A percentile compares a stretch with the other conserved stretches of the same genome.
Evolutionary conservation across 2,113 vertebrate genomes (phyloP).

Genomic region (Eubucco bourcierii): DNA sequence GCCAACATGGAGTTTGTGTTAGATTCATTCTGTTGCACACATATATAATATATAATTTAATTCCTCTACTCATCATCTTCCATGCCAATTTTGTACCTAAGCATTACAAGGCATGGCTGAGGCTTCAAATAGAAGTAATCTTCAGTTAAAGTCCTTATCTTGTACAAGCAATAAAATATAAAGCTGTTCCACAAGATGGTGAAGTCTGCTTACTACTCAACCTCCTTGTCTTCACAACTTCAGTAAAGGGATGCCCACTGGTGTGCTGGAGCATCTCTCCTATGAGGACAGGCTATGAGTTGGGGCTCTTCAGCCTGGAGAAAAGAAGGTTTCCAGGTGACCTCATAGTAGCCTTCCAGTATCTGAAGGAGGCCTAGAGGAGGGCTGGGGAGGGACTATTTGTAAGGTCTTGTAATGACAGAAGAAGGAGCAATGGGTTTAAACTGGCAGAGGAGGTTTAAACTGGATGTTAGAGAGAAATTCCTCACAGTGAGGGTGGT

Average conservation of each 20-base stretch:
- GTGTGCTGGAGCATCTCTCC: no score
- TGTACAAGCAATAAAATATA: conserved; percentile 19
- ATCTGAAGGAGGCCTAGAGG: no score
- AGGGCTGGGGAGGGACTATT: no score
- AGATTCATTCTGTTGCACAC: not conserved
- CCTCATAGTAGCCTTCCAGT: no score
- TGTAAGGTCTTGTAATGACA: no score
- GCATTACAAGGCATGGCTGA: not conserved
- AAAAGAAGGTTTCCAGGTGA: no score
- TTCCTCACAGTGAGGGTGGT: no score
- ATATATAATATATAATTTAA: conserved; percentile 44
- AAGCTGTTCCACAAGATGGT: not conserved
- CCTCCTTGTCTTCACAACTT: not conserved
- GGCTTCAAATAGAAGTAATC: conserved; percentile 60
- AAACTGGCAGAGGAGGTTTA: no score
- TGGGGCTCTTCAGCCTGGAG: no score
- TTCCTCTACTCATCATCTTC: conserved; percentile 25
- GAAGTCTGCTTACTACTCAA: not conserved
- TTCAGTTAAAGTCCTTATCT: conserved; percentile 52
- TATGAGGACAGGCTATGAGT: no score
- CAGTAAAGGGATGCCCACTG: not conserved
- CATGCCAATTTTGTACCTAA: not conserved
- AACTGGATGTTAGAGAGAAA: no score
- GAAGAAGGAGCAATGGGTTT: no score
- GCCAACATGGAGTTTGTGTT: not conserved